Percentiles rank a stretch among this genome's conserved stretches.
These are phyloP conservation scores for Podotricha telesiphe DNA, from an alignment of 2,888 invertebrate species.

Conservation along the genomic window DNA sequence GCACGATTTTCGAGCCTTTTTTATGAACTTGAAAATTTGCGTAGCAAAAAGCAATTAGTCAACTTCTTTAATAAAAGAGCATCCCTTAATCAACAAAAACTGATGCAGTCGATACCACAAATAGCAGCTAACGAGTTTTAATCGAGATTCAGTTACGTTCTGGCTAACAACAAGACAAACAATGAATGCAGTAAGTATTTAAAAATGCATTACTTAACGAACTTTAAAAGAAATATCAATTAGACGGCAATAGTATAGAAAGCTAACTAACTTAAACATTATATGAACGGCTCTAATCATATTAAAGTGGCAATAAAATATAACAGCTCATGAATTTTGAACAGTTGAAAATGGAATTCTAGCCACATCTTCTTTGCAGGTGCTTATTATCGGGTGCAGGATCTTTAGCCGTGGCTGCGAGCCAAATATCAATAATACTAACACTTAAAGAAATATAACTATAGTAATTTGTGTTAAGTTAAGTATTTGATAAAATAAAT, in stretches of 20 bases:
- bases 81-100: slow-evolving; percentile 59
- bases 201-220: not conserved
- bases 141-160: slow-evolving; percentile 61
- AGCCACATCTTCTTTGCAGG: slow-evolving; percentile 49
- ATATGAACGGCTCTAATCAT: slow-evolving; percentile 36
- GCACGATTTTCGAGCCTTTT: slow-evolving; percentile 20
- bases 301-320: slow-evolving; percentile 41
- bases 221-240: not conserved
- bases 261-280: slow-evolving; percentile 20
- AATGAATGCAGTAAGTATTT: not conserved
- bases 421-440: slow-evolving; percentile 61
- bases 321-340: slow-evolving; percentile 46
- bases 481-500: not conserved
- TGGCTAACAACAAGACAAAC: slow-evolving; percentile 30
- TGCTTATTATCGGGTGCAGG: slow-evolving; percentile 51
- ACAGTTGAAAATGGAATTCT: slow-evolving; percentile 41
- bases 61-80: slow-evolving; percentile 49
- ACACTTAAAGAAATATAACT: slow-evolving; percentile 49
- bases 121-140: slow-evolving; percentile 56
- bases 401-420: slow-evolving; percentile 53
- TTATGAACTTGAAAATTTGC: slow-evolving; percentile 36
- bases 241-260: slow-evolving; percentile 4
- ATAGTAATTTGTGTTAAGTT: slow-evolving; percentile 23
- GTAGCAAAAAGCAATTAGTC: slow-evolving; percentile 46
- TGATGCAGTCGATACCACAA: slow-evolving; percentile 46